These are phyloP conservation scores for Lamprotornis superbus DNA, from an alignment of 2,113 vertebrate genomes.

Conservation along the genomic window DNA sequence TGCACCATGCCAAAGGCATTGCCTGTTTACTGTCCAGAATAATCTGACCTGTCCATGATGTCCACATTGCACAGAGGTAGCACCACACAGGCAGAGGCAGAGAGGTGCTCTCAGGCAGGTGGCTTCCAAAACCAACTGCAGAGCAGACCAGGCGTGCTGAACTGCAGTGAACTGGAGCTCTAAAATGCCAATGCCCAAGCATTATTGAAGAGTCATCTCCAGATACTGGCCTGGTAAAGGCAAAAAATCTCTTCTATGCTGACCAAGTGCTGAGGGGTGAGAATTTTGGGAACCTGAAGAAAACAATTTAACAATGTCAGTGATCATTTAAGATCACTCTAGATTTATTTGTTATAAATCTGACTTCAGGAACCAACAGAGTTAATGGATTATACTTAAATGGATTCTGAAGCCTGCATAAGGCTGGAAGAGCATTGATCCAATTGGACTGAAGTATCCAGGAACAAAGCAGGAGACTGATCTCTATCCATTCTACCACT, in stretches of 20 bases:
- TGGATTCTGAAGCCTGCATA: background rate
- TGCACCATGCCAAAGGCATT: background rate
- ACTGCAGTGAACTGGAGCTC: background rate
- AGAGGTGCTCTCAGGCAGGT: background rate
- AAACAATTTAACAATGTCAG: background rate
- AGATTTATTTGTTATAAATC: background rate
- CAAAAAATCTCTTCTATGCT: background rate
- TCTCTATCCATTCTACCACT: background rate
- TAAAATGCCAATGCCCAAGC: fast-evolving
- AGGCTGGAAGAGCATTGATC: background rate
- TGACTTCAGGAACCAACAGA: background rate
- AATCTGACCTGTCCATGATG: fast-evolving
- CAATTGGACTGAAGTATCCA: background rate
- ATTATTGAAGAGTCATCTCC: background rate
- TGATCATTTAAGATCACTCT: background rate
- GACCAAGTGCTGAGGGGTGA: background rate
- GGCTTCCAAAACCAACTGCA: background rate
- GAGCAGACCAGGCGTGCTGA: background rate
- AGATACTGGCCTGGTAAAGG: background rate
- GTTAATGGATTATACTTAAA: background rate
- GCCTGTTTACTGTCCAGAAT: background rate
- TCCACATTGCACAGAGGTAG: background rate
- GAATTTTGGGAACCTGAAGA: background rate
- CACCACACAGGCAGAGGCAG: background rate
- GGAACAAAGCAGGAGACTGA: background rate